These are phyloP conservation scores for Nymphalis polychloros DNA, from an alignment of 2,888 invertebrate genomes.

Conservation along the genomic window DNA sequence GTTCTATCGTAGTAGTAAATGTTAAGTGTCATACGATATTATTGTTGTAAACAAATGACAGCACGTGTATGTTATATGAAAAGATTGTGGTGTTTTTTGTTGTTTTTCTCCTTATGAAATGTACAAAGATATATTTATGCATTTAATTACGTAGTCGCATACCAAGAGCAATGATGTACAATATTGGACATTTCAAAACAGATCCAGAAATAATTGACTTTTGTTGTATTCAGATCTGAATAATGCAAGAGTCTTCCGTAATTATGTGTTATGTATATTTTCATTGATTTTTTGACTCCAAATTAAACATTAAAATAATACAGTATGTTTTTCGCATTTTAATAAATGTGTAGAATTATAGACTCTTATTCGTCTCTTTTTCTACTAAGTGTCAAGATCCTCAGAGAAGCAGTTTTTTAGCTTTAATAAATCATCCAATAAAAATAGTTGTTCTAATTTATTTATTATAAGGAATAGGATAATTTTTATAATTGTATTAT, in stretches of 20 bases:
- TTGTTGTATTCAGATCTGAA: constrained; percentile 4
- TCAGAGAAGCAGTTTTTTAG: constrained; percentile 17
- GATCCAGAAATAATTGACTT: neutral
- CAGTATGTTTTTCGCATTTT: neutral
- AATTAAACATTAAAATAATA: neutral
- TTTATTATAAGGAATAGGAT: constrained; percentile 58
- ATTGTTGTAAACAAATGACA: neutral
- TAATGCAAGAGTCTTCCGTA: neutral
- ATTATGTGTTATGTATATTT: neutral
- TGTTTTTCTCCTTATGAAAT: constrained; percentile 4
- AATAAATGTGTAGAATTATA: constrained; percentile 5
- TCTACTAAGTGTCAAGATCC: constrained; percentile 15
- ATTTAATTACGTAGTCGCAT: constrained; percentile 5
- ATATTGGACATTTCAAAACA: neutral
- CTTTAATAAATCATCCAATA: constrained; percentile 30
- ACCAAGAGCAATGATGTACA: constrained; percentile 1
- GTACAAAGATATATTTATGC: constrained; percentile 14
- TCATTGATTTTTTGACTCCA: neutral
- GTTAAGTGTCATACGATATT: neutral
- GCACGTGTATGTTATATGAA: neutral
- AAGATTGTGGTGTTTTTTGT: constrained; percentile 7
- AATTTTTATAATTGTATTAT: constrained; percentile 51
- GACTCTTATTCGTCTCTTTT: neutral
- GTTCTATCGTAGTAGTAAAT: constrained; percentile 1
- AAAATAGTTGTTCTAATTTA: constrained; percentile 51